Percentiles rank a stretch among this genome's conserved stretches.
These are phyloP conservation scores for Synanceia verrucosa DNA, from an alignment of 2,797 vertebrate genomes.

Conservation along the genomic window DNA sequence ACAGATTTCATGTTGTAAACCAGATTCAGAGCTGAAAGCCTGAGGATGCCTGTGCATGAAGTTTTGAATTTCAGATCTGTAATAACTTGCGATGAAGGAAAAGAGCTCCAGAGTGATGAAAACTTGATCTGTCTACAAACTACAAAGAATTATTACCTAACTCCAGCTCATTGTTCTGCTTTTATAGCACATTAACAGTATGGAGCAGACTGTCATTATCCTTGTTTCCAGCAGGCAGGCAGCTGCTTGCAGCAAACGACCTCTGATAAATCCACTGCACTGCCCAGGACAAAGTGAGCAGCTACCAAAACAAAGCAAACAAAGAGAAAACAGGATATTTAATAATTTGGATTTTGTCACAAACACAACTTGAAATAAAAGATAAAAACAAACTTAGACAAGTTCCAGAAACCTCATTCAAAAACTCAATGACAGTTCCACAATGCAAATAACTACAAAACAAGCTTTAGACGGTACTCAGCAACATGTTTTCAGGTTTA, in stretches of 20 bases:
- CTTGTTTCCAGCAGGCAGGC: background rate
- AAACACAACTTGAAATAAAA: background rate
- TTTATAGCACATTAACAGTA: background rate
- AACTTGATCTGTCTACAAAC: background rate
- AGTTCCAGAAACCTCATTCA: background rate
- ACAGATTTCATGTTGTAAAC: constrained; percentile 8
- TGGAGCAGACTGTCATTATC: background rate
- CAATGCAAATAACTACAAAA: background rate
- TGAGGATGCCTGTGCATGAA: background rate
- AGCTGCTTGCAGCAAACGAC: background rate
- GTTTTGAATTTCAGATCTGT: background rate
- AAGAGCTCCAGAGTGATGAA: background rate
- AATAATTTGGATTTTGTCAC: background rate
- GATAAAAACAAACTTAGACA: background rate
- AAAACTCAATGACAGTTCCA: background rate
- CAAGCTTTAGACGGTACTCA: background rate
- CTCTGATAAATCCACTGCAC: background rate
- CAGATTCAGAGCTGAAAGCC: background rate
- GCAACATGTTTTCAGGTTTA: background rate
- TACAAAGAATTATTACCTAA: background rate
- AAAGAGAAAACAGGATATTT: background rate
- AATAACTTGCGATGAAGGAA: background rate
- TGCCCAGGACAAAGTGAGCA: background rate
- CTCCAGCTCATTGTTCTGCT: background rate
- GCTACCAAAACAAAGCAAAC: background rate